These are phyloP conservation scores for Mycteria americana DNA, from an alignment of 2,797 vertebrate species.

Conservation along the genomic window DNA sequence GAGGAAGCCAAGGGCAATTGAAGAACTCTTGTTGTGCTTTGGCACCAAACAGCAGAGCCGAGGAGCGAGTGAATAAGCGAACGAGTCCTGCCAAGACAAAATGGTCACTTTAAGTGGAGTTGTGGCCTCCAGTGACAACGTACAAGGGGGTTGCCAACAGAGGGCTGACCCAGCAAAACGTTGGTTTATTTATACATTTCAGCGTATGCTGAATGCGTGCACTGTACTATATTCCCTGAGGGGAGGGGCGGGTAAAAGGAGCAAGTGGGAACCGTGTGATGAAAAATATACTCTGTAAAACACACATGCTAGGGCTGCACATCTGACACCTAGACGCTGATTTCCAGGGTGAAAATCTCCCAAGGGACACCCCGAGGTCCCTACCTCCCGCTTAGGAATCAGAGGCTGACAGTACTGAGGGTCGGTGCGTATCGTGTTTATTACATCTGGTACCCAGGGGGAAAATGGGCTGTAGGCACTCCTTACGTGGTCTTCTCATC, in stretches of 20 bases:
- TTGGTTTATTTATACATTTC: conserved; percentile 52
- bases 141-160: neutral
- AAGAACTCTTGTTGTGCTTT: conserved; percentile 21
- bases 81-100: neutral
- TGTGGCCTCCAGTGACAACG: conserved; percentile 43
- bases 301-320: neutral
- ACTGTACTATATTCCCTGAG: neutral
- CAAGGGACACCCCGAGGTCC: neutral
- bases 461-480: neutral
- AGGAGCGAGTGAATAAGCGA: neutral
- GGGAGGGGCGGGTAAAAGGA: neutral
- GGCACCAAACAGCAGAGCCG: neutral
- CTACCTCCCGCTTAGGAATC: rapidly evolving
- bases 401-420: neutral
- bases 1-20: conserved; percentile 9
- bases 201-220: neutral
- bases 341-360: neutral
- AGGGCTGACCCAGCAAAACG: conserved; percentile 49
- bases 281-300: neutral
- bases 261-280: neutral
- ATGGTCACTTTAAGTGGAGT: conserved; percentile 25
- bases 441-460: neutral
- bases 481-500: neutral
- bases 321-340: neutral
- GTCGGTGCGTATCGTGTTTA: neutral